Evolutionary conservation across 1,140 invertebrate species (phyloP), one percentile per base, ranked within the genome.

Genomic region (Trypoxylus dichotomus): DNA sequence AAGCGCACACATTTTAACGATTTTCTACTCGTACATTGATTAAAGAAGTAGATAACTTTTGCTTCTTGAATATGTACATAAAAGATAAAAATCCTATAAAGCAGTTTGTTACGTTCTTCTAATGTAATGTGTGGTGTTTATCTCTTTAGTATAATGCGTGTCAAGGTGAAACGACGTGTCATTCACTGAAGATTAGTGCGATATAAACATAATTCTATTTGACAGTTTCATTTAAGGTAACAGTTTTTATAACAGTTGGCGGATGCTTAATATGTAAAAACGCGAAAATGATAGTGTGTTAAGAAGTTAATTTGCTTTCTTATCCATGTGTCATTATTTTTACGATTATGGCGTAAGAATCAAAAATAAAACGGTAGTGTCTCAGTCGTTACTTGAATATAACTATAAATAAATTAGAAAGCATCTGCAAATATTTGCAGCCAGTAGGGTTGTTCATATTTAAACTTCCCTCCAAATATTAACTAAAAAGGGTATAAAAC

Each of bases 21-120:
- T n/a, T 37, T 37, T 37, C 10, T 37, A 7, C 10, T 37, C 19
- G 24, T 27, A 27, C 13, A 63, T 19, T 25, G 60, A 68, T 68
- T 15, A 29, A 68, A 25, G 21, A 68, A 24, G 60, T 27, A 25
- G 60, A 68, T 68, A 68, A 25, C 24, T 68, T 68, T 68, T 68
- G 27, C 60, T 29, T 58, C 47, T 58, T 58, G 7, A 58, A 58
- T 58, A 58, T 58, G 47, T 58, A n/a, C n/a, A n/a, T n/a, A 58
- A 5, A 58, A 58, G 15, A 21, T 58, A 58, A 37, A 5, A 8
- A 37, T 37, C 32, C 47, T 58, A 58, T 5, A 58, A 13, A 68
- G 10, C 19, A 29, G 24, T 29, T 24, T 25, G 24, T 27, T 68
- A 68, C 27, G 21, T 5, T 27, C 24, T 8, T 37, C 3, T 68